A percentile compares a stretch with the other conserved stretches of the same genome.
These are phyloP conservation scores for Formica selysi DNA, from an alignment of 1,140 invertebrate species.

Conservation along the genomic window DNA sequence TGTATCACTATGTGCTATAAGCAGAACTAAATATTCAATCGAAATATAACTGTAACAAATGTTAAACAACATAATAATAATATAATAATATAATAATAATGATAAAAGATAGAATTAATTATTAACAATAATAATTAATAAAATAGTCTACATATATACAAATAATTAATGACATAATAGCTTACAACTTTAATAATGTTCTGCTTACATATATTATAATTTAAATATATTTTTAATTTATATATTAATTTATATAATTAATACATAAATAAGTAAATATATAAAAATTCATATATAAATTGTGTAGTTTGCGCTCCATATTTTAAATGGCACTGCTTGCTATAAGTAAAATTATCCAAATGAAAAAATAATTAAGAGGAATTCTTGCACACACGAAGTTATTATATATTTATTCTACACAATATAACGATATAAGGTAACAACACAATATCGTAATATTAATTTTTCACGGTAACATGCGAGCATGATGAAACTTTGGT, in stretches of 20 bases:
- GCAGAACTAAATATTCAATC: constrained; percentile 4
- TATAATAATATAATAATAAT: background rate
- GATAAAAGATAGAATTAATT: constrained; percentile 4
- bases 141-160: background rate
- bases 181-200: too few species aligned
- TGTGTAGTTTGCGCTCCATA: too few species aligned
- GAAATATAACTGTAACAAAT: background rate
- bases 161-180: too few species aligned
- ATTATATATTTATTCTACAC: background rate
- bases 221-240: too few species aligned
- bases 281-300: too few species aligned
- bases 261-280: too few species aligned
- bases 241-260: too few species aligned
- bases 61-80: background rate
- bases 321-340: too few species aligned
- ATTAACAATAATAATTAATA: background rate
- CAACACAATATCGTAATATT: background rate
- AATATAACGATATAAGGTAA: background rate
- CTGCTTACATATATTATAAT: too few species aligned
- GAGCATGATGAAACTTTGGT: background rate
- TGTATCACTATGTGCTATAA: background rate
- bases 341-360: too few species aligned
- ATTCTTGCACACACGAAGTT: too few species aligned
- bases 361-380: too few species aligned
- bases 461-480: background rate